Percentiles rank a stretch among this genome's conserved stretches.
Conservation (phyloP, 2,888 invertebrate genomes). For the Girardia tigrina region DNA sequence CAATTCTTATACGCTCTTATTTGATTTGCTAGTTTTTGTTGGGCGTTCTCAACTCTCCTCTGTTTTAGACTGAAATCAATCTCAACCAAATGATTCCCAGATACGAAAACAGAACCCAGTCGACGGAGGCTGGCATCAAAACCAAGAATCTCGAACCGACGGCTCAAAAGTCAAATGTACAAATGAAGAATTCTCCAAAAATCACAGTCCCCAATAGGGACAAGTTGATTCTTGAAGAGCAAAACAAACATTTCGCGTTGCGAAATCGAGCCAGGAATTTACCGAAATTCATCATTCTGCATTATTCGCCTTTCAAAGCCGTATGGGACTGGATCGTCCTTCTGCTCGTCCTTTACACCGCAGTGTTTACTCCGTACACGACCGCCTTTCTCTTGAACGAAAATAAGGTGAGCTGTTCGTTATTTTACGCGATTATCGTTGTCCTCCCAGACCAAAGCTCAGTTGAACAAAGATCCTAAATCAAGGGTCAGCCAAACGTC, state of each 20-base stretch:
- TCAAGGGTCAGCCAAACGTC: conserved; percentile 39
- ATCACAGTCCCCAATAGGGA: background rate
- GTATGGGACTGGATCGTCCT: conserved; percentile 51
- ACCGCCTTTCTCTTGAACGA: conserved; percentile 49
- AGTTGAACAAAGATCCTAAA: conserved; percentile 43
- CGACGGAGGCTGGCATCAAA: background rate
- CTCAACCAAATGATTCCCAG: too few relatives aligned
- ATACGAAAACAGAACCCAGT: too few relatives aligned
- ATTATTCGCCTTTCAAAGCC: conserved; percentile 51
- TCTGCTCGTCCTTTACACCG: conserved; percentile 49
- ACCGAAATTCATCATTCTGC: conserved; percentile 48
- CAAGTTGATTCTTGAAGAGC: background rate
- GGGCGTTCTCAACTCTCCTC: too few relatives aligned
- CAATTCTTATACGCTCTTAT: too few relatives aligned
- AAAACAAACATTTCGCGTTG: background rate
- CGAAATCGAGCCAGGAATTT: conserved; percentile 30
- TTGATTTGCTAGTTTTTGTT: too few relatives aligned
- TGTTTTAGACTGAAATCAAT: too few relatives aligned
- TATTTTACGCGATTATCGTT: too few relatives aligned
- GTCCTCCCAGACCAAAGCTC: conserved; percentile 42
- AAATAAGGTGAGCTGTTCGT: conserved; percentile 33
- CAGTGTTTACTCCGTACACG: conserved; percentile 49
- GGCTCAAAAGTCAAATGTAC: background rate
- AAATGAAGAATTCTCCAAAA: conserved; percentile 3
- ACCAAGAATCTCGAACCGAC: background rate